Evolutionary conservation across 2,113 vertebrate species (phyloP).

Genomic region (Larimichthys polyactis): DNA sequence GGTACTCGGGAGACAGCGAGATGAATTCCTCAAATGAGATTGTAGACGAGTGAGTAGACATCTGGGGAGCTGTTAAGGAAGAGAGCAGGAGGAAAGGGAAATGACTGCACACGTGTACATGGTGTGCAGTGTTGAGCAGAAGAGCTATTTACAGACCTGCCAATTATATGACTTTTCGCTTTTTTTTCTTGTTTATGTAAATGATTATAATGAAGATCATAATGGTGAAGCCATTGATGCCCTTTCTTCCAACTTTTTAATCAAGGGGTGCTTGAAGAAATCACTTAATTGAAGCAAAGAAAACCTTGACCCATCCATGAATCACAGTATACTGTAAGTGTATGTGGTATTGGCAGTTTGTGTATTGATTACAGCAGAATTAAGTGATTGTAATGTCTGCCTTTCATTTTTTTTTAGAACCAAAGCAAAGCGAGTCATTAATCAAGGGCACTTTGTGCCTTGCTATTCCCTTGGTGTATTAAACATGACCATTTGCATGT

Average conservation of each 20-base stretch:
- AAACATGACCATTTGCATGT: constrained; percentile 76
- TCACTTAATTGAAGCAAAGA: background rate
- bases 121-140: constrained; percentile 25
- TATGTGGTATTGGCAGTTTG: background rate
- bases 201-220: constrained; percentile 36
- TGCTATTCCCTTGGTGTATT: constrained; percentile 70
- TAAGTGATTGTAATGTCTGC: constrained; percentile 28
- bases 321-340: background rate
- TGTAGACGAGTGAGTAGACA: constrained; percentile 66
- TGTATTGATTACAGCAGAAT: constrained; percentile 52
- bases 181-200: background rate
- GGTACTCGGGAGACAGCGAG: constrained; percentile 72
- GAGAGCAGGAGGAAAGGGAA: constrained; percentile 46
- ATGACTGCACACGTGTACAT: constrained; percentile 18
- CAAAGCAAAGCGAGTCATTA: constrained; percentile 55
- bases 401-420: constrained; percentile 28
- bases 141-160: constrained; percentile 43
- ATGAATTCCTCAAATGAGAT: constrained; percentile 83
- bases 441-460: constrained; percentile 72
- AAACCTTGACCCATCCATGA: background rate
- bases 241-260: constrained; percentile 24
- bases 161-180: constrained; percentile 39
- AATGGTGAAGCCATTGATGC: constrained; percentile 19
- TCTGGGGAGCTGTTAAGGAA: constrained; percentile 67
- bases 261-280: constrained; percentile 14